phyloP scores from a whole-genome alignment of 2,797 vertebrate genomes.

The Gouania willdenowi region DNA sequence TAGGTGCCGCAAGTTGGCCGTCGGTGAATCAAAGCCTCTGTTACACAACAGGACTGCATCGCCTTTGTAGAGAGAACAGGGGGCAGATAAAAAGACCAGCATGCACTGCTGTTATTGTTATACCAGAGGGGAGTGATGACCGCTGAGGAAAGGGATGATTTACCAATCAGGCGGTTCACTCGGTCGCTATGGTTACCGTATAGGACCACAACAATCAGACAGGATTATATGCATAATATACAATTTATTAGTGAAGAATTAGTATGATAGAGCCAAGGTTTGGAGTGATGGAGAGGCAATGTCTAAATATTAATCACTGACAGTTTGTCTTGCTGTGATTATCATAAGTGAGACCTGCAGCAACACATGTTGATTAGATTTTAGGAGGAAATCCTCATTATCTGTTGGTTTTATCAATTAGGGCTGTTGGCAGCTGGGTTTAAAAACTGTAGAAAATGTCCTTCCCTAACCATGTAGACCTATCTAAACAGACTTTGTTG shows the following conservation, averaged over 20 bases:
- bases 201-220: slow-evolving; percentile 30
- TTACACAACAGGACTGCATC: slow-evolving; percentile 1
- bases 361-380: too few relatives aligned
- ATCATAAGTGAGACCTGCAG: slow-evolving; percentile 37
- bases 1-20: slow-evolving; percentile 1
- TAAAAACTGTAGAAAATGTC: too few relatives aligned
- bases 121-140: slow-evolving; percentile 28
- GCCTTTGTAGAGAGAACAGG: neutral
- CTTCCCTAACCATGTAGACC: too few relatives aligned
- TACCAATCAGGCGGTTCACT: slow-evolving; percentile 33
- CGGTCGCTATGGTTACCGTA: slow-evolving; percentile 51
- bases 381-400: too few relatives aligned
- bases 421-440: too few relatives aligned
- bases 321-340: slow-evolving; percentile 33
- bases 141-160: slow-evolving; percentile 34
- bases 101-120: slow-evolving; percentile 23
- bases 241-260: slow-evolving; percentile 36
- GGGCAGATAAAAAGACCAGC: slow-evolving; percentile 30
- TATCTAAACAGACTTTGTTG: too few relatives aligned
- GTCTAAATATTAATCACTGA: slow-evolving; percentile 34
- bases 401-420: too few relatives aligned
- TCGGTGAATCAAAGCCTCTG: slow-evolving; percentile 30
- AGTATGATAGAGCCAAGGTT: slow-evolving; percentile 22
- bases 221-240: slow-evolving; percentile 30
- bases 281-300: slow-evolving; percentile 16